Percentiles rank a stretch among this genome's conserved stretches.
These are phyloP conservation scores for Drosophila melanica DNA, from an alignment of 1,140 invertebrate genomes.

Conservation along the genomic window DNA sequence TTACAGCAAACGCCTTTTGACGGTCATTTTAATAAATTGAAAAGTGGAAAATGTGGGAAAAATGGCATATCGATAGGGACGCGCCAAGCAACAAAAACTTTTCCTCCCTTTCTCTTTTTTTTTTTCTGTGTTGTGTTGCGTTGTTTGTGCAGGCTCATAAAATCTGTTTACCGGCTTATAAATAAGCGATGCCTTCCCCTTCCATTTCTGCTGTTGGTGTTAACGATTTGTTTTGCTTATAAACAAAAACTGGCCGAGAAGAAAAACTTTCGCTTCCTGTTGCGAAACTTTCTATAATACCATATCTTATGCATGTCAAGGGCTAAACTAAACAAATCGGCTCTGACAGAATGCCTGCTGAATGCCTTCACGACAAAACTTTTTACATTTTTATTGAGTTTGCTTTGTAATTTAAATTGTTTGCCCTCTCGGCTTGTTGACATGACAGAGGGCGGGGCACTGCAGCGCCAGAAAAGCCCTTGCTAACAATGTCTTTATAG, in stretches of 20 bases:
- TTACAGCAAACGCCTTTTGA: conserved; percentile 73
- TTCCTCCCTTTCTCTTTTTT: conserved; percentile 29
- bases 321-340: conserved; percentile 66
- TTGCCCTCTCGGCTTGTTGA: conserved; percentile 72
- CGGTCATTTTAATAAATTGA: conserved; percentile 82
- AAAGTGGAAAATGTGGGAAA: conserved; percentile 62
- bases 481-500: conserved; percentile 60
- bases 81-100: conserved; percentile 4
- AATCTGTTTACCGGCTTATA: conserved; percentile 80
- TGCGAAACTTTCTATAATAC: conserved; percentile 30
- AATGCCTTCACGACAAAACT: conserved; percentile 63
- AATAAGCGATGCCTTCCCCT: conserved; percentile 53
- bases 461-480: background rate
- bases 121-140: conserved; percentile 13
- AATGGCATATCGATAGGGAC: conserved; percentile 52
- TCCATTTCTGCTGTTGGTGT: conserved; percentile 14
- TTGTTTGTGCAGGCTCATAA: conserved; percentile 73
- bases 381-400: conserved; percentile 81
- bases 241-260: conserved; percentile 33
- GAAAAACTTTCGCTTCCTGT: conserved; percentile 59
- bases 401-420: conserved; percentile 82
- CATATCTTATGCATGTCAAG: conserved; percentile 79
- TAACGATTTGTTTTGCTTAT: conserved; percentile 76
- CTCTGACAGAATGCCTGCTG: background rate
- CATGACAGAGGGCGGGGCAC: conserved; percentile 15